Base-by-base conservation (phyloP, 2,113 vertebrate genomes). In the Struthio camelus region DNA sequence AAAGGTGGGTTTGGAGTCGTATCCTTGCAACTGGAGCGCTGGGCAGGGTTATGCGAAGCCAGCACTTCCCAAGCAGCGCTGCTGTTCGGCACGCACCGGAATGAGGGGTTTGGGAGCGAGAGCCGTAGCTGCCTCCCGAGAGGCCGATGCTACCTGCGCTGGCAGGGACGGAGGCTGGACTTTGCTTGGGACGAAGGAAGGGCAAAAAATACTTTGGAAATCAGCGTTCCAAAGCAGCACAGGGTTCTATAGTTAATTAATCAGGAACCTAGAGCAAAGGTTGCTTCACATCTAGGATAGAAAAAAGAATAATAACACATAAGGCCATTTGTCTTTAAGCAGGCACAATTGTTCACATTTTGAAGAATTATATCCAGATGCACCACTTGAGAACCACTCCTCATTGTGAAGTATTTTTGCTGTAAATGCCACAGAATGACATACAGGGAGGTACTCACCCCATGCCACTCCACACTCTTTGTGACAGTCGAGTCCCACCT, bases 391-490 rank as follows among this genome's bases (percentile, higher is more conserved):
- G 81, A 96, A 85, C n/a, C 54, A 94, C 64, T 97, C 64, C 71
- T 89, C 92, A 87, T 70, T 88, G 65, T 88, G 91, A 80, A 88
- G 92, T 91, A 76, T 75, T 94, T 94, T 94, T 83, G 78, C 81
- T 95, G 50, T 71, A 96, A 96, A 95, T 96, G 94, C 91, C 93
- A 91, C 76, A 30, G 59, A 72, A 89, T 94, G 94, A 94, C 94
- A 91, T 75, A 91, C 22, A 96, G 79, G 84, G 76, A 94, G 76
- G 78, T 40, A 83, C n/a, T 93, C 93, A 91, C 62, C 81, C 75
- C 2, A 13, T 53, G 64, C 79, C 89, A 90, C 81, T 89, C 89
- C 16, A 54, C 34, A 13, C 22, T 85, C 75, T 81, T 75, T 77
- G 87, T 3, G 23, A 83, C 81, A 75, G 93, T 53, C 0, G 5